Evolutionary conservation across 2,113 vertebrate species (phyloP).

Genomic region (Condylura cristata): DNA sequence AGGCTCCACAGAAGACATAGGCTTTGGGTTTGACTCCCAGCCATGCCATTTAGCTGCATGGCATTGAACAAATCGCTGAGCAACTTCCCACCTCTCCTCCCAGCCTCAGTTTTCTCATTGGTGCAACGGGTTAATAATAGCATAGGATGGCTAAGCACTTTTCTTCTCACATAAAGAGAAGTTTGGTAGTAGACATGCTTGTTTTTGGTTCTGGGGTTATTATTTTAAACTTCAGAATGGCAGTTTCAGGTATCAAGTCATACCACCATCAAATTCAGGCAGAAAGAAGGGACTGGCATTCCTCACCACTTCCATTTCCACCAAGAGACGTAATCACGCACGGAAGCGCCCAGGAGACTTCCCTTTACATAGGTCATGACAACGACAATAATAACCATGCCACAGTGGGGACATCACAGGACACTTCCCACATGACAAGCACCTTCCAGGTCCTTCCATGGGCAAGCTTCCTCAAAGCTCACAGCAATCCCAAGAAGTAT

Average conservation of each 20-base stretch:
- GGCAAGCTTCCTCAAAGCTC: not conserved
- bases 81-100: not conserved
- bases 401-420: not conserved
- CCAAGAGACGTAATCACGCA: not conserved
- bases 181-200: not conserved
- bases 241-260: not conserved
- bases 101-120: constrained; percentile 24
- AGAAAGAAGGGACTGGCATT: not conserved
- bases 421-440: not conserved
- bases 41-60: not conserved
- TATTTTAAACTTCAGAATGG: not conserved
- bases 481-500: not conserved
- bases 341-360: not conserved
- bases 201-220: not conserved
- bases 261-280: not conserved
- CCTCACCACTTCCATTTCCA: not conserved
- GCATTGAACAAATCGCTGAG: not conserved
- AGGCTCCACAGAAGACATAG: not conserved
- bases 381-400: not conserved
- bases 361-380: not conserved
- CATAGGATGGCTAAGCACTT: accelerated
- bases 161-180: not conserved
- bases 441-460: not conserved
- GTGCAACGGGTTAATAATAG: not conserved
- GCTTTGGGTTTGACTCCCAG: constrained; percentile 12